phyloP scores from a whole-genome alignment of 2,888 invertebrate species.

The Microplitis manilae region DNA sequence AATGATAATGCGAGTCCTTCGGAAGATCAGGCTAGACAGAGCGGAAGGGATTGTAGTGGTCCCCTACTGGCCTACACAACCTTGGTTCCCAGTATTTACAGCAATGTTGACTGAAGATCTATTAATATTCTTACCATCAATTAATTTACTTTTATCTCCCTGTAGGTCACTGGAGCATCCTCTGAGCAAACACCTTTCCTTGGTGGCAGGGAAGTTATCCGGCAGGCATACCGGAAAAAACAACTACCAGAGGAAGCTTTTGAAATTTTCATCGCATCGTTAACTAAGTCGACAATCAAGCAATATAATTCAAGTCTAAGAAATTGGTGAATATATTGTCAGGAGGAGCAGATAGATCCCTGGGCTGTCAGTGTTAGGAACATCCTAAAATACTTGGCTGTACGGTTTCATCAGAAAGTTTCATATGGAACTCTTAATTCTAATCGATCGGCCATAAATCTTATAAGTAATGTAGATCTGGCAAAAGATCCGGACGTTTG shows the following conservation, averaged over 20 bases:
- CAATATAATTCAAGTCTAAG: background rate
- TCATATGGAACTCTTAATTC: background rate
- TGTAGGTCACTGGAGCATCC: background rate
- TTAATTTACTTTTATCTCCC: slow-evolving; percentile 2
- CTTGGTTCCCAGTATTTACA: slow-evolving; percentile 26
- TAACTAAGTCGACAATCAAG: background rate
- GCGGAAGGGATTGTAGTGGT: slow-evolving; percentile 60
- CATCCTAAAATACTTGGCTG: background rate
- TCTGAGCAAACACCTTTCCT: no score
- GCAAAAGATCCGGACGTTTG: background rate
- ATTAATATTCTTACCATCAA: background rate
- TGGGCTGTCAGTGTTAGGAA: no score
- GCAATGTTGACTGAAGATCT: slow-evolving; percentile 40
- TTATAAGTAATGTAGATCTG: background rate
- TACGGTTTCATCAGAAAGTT: background rate
- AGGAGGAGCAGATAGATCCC: background rate
- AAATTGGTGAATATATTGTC: background rate
- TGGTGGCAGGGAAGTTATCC: background rate
- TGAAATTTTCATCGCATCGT: background rate
- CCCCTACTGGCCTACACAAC: slow-evolving; percentile 58
- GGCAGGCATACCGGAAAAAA: background rate
- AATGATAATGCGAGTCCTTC: slow-evolving; percentile 53
- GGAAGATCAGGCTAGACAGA: slow-evolving; percentile 58
- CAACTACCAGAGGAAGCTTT: slow-evolving; percentile 18
- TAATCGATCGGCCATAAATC: background rate